Percentiles rank a stretch among this genome's conserved stretches.
Conservation (phyloP, 2,888 invertebrate genomes). For the Tachystola acroxantha region DNA sequence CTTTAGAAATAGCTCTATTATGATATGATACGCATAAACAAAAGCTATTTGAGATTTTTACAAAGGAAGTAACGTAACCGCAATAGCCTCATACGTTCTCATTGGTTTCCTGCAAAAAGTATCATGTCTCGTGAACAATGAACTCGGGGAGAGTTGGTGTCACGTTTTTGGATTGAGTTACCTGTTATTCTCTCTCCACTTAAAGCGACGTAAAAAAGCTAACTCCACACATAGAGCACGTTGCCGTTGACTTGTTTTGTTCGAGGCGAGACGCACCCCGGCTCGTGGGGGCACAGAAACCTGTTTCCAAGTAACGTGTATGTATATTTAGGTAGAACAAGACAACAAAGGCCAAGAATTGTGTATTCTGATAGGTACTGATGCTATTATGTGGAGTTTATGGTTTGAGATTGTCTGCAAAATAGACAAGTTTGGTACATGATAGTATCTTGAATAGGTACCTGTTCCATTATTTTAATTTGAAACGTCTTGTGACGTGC, state of each 20-base stretch:
- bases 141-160: conserved; percentile 33
- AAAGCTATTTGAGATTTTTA: too few species aligned
- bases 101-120: conserved; percentile 25
- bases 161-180: conserved; percentile 50
- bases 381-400: conserved; percentile 19
- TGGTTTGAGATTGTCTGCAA: conserved; percentile 7
- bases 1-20: too few species aligned
- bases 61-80: conserved; percentile 22
- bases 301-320: conserved; percentile 35
- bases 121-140: conserved; percentile 44
- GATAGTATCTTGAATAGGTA: too few species aligned
- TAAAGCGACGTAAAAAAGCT: conserved; percentile 43
- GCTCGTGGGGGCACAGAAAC: conserved; percentile 47
- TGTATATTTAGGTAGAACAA: conserved; percentile 18
- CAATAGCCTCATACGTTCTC: conserved; percentile 13
- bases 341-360: conserved; percentile 40
- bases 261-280: conserved; percentile 32
- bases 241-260: conserved; percentile 44
- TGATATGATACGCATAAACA: too few species aligned
- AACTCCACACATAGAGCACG: conserved; percentile 27
- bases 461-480: too few species aligned
- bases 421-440: too few species aligned
- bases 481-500: too few species aligned
- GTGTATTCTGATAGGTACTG: conserved; percentile 23
- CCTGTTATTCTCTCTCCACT: conserved; percentile 49